Base-by-base conservation (phyloP, 2,888 invertebrate species). In the Lasioglossum calceatum region DNA sequence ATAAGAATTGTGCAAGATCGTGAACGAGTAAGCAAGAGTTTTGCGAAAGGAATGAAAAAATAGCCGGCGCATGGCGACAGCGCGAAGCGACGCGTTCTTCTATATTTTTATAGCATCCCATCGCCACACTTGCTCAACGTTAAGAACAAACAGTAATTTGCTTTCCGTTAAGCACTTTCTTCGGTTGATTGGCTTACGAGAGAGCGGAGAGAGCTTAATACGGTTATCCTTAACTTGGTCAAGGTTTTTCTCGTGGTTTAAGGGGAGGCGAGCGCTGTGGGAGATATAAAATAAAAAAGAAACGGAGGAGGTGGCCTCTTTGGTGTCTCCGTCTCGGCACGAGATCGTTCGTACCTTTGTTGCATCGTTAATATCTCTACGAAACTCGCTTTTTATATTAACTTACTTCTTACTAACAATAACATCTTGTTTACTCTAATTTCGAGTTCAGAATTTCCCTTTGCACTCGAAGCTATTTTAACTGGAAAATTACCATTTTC, bases 141-240 rank as follows among this genome's bases (percentile, higher is more conserved):
- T 70, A 77, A 81, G 75, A 82, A 87, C 82, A 87, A 84, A 84
- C 67, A 82, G 81, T 82, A 88, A 87, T 77, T 85, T 72, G 58
- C 73, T 83, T 67, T 73, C 74, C 79, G 85, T 84, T 84, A 84
- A 85, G 83, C 79, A 82, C 84, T 87, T 85, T 86, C 85, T 81
- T 81, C 85, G 85, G 77, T 87, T 81, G 81, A 87, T 85, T 83
- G 81, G 81, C 83, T 85, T 64, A 64, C 81, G 74, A 58, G 81
- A 79, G 74, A 77, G 76, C 77, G 72, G 81, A 78, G 61, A 44
- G 73, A 76, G 83, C 75, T 88, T 87, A 85, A 89, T 70, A 80
- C 83, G 79, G 81, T 79, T 82, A 85, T 85, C 84, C 82, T 90
- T 82, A 90, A 90, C 82, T 90, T 86, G 90, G 90, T 70, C 90